These are phyloP conservation scores for Chaenodraco wilsoni DNA, from an alignment of 2,797 vertebrate genomes.

Conservation along the genomic window DNA sequence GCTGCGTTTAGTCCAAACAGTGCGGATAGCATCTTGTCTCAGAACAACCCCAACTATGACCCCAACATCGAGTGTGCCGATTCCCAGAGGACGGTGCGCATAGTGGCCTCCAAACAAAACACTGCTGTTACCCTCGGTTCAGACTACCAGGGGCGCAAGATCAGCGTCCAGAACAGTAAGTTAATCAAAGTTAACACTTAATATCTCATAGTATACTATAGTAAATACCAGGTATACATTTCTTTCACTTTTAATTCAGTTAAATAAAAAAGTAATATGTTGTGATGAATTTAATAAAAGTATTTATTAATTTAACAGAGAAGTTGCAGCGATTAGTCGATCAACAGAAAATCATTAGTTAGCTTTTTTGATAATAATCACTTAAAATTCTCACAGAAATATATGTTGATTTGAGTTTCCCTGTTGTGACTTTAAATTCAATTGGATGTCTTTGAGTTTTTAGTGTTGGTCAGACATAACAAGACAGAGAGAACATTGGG, in stretches of 20 bases:
- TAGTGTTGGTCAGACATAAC: too few species aligned
- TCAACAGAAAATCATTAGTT: too few species aligned
- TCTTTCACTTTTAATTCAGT: not conserved
- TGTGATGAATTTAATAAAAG: too few species aligned
- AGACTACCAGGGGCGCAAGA: slow-evolving; percentile 87
- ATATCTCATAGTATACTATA: not conserved
- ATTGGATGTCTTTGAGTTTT: too few species aligned
- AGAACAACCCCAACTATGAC: slow-evolving; percentile 89
- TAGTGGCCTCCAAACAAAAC: slow-evolving; percentile 88
- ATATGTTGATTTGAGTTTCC: too few species aligned
- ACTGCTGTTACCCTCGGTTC: slow-evolving; percentile 79
- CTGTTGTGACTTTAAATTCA: too few species aligned
- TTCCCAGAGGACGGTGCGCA: slow-evolving; percentile 83
- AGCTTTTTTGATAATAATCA: too few species aligned
- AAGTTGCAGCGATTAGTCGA: too few species aligned
- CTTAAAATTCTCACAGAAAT: too few species aligned
- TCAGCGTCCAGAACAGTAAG: slow-evolving; percentile 86
- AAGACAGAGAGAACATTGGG: too few species aligned
- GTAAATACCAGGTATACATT: not conserved
- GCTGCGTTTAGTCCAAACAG: slow-evolving; percentile 88
- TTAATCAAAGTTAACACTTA: not conserved
- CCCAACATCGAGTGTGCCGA: slow-evolving; percentile 91
- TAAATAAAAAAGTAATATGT: too few species aligned
- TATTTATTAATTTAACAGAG: too few species aligned
- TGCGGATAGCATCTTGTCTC: slow-evolving; percentile 78